These are phyloP conservation scores for Limenitis camilla DNA, from an alignment of 2,888 invertebrate species.

Conservation along the genomic window DNA sequence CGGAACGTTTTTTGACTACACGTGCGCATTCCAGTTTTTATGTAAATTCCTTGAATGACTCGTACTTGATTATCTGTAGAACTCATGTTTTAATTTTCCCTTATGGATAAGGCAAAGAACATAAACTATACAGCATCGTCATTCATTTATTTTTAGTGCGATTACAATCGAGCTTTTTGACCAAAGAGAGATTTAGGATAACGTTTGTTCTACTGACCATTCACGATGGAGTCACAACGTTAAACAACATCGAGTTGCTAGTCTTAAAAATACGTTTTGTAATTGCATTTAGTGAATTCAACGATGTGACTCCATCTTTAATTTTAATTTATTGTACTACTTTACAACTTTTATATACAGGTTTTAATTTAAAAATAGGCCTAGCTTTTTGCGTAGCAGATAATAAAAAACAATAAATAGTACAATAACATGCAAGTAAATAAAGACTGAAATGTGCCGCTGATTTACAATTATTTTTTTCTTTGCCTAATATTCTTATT, in stretches of 20 bases:
- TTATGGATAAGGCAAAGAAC: no score
- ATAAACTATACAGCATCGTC: no score
- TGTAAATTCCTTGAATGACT: no score
- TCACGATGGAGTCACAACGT: no score
- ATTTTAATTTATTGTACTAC: constrained; percentile 6
- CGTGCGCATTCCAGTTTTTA: no score
- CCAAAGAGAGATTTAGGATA: no score
- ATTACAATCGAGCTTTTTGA: no score
- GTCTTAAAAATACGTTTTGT: neutral
- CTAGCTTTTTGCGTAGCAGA: constrained; percentile 6
- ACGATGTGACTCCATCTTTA: constrained; percentile 10
- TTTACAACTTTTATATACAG: constrained; percentile 4
- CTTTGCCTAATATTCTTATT: neutral
- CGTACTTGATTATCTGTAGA: no score
- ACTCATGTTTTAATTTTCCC: no score
- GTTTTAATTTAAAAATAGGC: constrained; percentile 2
- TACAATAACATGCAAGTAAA: constrained; percentile 1
- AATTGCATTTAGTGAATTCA: constrained; percentile 2
- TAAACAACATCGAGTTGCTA: neutral
- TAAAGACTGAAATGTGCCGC: constrained; percentile 13
- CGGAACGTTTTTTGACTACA: no score
- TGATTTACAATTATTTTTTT: neutral
- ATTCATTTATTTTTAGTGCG: no score
- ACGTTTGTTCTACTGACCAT: no score
- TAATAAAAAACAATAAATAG: neutral